Evolutionary conservation across 2,888 invertebrate genomes (phyloP).

Genomic region (Patella ulyssiponensis): DNA sequence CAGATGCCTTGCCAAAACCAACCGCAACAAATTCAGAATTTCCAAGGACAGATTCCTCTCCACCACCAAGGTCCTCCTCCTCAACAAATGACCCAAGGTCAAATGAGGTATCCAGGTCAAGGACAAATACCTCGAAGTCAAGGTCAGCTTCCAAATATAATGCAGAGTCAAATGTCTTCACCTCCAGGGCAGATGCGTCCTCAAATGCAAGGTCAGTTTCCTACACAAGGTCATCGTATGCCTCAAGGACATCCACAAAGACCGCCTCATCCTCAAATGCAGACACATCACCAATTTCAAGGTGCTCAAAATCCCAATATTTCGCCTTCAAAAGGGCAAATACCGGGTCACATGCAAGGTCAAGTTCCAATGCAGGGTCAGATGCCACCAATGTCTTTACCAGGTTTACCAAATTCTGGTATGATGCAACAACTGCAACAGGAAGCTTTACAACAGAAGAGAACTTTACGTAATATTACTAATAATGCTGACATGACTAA

Average conservation of each 20-base stretch:
- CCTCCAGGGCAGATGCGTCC: conserved; percentile 9
- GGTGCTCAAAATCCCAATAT: neutral
- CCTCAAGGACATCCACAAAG: neutral
- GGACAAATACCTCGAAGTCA: neutral
- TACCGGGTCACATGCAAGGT: neutral
- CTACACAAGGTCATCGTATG: neutral
- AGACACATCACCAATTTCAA: neutral
- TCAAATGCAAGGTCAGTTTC: conserved; percentile 13
- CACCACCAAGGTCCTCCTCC: conserved; percentile 6
- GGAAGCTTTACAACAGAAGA: conserved; percentile 39
- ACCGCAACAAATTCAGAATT: no score
- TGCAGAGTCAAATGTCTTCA: neutral
- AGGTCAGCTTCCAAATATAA: neutral
- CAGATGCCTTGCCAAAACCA: neutral
- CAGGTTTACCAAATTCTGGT: neutral
- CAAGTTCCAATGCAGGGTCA: neutral
- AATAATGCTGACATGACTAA: conserved; percentile 63
- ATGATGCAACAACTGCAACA: conserved; percentile 30
- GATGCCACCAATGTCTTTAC: neutral
- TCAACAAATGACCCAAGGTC: neutral
- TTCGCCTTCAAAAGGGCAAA: neutral
- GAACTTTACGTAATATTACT: conserved; percentile 76
- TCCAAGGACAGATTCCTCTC: neutral
- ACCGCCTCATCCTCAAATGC: neutral
- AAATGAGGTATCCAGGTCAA: conserved; percentile 2